Evolutionary conservation across 2,888 invertebrate species (phyloP).

Genomic region (Rhamphomyia laevipes): DNA sequence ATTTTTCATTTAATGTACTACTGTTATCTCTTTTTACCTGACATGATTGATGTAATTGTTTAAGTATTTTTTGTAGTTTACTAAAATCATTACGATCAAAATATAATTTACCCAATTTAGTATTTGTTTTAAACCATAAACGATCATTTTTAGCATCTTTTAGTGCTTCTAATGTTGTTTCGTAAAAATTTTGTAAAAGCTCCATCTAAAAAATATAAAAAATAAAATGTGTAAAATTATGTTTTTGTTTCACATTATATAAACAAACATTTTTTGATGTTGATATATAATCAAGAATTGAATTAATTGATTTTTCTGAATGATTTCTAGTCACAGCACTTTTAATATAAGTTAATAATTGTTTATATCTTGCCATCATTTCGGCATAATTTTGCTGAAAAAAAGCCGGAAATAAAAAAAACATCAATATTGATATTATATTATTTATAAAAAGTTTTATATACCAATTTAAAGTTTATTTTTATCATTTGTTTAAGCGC

Average conservation of each 20-base stretch:
- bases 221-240: constrained; percentile 1
- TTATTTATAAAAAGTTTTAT: not conserved
- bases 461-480: constrained; percentile 92
- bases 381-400: constrained; percentile 77
- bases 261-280: constrained; percentile 87
- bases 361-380: constrained; percentile 93
- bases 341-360: constrained; percentile 94
- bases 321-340: constrained; percentile 98
- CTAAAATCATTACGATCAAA: constrained; percentile 92
- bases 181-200: constrained; percentile 94
- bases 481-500: constrained; percentile 99
- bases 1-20: not conserved
- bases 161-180: constrained; percentile 85
- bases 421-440: not conserved
- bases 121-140: constrained; percentile 99
- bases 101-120: constrained; percentile 95
- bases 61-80: constrained; percentile 90
- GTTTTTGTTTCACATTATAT: not conserved
- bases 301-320: constrained; percentile 98
- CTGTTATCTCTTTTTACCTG: constrained; percentile 47
- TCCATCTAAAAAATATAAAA: constrained; percentile 66
- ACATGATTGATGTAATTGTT: constrained; percentile 94
- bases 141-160: constrained; percentile 99
- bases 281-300: constrained; percentile 97
- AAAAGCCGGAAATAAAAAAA: constrained; percentile 16